Conservation (phyloP, 2,797 vertebrate species). For the Clarias platycephalus region DNA sequence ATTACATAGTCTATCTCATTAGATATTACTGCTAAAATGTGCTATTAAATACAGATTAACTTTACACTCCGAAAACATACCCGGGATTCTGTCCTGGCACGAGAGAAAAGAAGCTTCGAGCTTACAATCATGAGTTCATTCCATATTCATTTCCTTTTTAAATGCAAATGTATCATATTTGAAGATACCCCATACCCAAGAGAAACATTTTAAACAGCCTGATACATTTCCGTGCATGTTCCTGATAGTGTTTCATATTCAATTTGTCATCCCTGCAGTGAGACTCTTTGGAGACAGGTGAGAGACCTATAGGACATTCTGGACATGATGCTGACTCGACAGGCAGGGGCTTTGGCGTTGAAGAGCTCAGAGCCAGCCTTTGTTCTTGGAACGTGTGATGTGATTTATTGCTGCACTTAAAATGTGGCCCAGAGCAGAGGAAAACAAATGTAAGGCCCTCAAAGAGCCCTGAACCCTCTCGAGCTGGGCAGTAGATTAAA, state of each 20-base stretch:
- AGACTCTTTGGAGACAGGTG: conserved; percentile 20
- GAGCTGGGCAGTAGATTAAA: conserved; percentile 51
- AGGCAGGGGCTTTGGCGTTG: conserved; percentile 52
- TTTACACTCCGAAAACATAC: not conserved
- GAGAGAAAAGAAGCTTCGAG: not conserved
- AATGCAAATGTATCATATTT: conserved; percentile 18
- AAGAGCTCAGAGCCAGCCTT: conserved; percentile 37
- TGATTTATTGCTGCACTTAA: conserved; percentile 76
- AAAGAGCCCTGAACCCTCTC: conserved; percentile 39
- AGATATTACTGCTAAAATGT: conserved; percentile 4
- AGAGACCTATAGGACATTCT: conserved; percentile 28
- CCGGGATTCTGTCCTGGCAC: not conserved
- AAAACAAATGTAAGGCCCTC: conserved; percentile 60
- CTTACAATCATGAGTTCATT: not conserved
- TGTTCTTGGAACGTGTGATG: conserved; percentile 52
- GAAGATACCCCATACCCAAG: not conserved
- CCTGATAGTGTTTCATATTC: conserved; percentile 19
- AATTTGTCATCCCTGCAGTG: conserved; percentile 38
- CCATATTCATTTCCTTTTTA: conserved; percentile 5
- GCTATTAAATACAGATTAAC: not conserved
- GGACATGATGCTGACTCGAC: conserved; percentile 55
- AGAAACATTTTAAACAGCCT: not conserved
- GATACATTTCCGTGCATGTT: conserved; percentile 1
- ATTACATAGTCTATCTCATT: not conserved
- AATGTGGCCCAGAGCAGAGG: conserved; percentile 69